Evolutionary conservation across 2,797 vertebrate genomes (phyloP).

Genomic region (Enteromius thamalakanensis): DNA sequence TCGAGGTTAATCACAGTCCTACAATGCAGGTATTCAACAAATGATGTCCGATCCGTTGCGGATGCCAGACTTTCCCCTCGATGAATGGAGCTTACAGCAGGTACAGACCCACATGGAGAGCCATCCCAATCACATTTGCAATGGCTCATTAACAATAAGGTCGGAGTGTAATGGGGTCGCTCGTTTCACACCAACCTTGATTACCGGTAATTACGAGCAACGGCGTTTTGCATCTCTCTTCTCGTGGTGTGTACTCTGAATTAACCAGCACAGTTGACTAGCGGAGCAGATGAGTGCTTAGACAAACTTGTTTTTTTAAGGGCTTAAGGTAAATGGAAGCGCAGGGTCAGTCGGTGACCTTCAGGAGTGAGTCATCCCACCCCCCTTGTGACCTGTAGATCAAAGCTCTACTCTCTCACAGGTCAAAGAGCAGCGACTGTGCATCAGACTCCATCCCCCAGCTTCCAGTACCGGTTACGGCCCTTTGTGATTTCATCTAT

Average conservation of each 20-base stretch:
- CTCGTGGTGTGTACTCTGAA: slow-evolving; percentile 16
- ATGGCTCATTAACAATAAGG: slow-evolving; percentile 63
- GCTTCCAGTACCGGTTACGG: slow-evolving; percentile 31
- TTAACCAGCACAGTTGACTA: slow-evolving; percentile 34
- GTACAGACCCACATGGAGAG: slow-evolving; percentile 51
- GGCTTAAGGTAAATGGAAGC: slow-evolving; percentile 39
- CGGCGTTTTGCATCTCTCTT: slow-evolving; percentile 48
- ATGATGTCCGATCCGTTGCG: slow-evolving; percentile 45
- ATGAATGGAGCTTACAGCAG: slow-evolving; percentile 50
- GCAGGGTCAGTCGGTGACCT: slow-evolving; percentile 26
- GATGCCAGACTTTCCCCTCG: slow-evolving; percentile 45
- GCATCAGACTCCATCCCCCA: slow-evolving; percentile 22
- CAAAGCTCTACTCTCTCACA: slow-evolving; percentile 38
- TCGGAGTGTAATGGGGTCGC: slow-evolving; percentile 61
- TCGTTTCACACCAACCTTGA: slow-evolving; percentile 62
- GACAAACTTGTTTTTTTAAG: slow-evolving; percentile 14
- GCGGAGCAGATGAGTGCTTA: neutral
- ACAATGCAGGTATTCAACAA: slow-evolving; percentile 55
- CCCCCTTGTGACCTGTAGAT: slow-evolving; percentile 9
- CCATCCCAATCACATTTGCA: slow-evolving; percentile 60
- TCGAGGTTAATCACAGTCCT: slow-evolving; percentile 59
- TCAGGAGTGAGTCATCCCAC: slow-evolving; percentile 28
- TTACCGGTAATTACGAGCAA: slow-evolving; percentile 58
- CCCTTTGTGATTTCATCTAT: slow-evolving; percentile 17
- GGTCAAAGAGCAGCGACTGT: slow-evolving; percentile 45